Evolutionary conservation across 1,140 invertebrate species (phyloP), one percentile per base, ranked within the genome.

Genomic region (Neodiprion lecontei): DNA sequence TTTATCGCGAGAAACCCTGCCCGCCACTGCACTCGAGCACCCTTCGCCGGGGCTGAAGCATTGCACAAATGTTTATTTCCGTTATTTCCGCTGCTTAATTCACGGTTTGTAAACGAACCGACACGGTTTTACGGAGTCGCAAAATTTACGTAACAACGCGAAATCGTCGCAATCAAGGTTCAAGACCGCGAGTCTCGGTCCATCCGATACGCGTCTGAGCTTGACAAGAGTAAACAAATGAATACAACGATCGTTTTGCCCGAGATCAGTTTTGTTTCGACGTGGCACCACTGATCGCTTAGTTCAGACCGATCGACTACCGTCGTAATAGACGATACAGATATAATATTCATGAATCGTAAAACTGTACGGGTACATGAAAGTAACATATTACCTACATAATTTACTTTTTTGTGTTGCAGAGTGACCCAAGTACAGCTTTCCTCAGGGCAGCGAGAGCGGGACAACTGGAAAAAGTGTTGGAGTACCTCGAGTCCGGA

Each of bases 391-490:
- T 40, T 40, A 40, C 28, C 17, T 73, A 73, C 72, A 53, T 17
- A 61, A 74, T 65, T 77, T 74, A 12, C 50, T 75, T 80, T 83
- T 86, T 83, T 84, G 82, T 79, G 80, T 92, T 92, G 70, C 90
- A 96, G 95, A 94, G 92, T 80, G 95, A 96, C 82, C 93, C 93
- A 65, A 95, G 93, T 81, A 95, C 94, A 79, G 92, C 93, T 71
- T 96, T 99, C 89, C 90, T 99, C 75, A 91, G 98, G 76, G 98
- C 98, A 77, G 98, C 98, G 67, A 91, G 98, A 76, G 97, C 97
- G 74, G 98, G 98, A 47, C 98, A 99, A 84, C 89, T 99, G 76
- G 95, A 97, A 77, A 98, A 98, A 88, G 96, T 99, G 12, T 89
- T 98, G 79, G 97, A 99, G 85, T 95, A 97, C 79, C 90, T 99